Evolutionary conservation across 2,113 vertebrate species (phyloP), one percentile per base, ranked within the genome.

Genomic region (Hystrix brachyura): DNA sequence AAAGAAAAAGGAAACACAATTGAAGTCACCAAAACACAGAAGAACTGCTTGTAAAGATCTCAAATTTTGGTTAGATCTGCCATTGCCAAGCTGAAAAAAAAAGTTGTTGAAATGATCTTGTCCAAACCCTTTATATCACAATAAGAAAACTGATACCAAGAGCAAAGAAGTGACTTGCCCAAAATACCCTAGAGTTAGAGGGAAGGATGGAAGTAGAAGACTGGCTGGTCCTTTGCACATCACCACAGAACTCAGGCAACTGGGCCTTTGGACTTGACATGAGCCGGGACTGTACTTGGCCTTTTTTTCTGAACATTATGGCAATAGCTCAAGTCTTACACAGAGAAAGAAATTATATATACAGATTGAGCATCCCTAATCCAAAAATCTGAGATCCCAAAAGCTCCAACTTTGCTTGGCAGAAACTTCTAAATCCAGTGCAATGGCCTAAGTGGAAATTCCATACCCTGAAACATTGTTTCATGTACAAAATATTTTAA

Each of bases 41-140:
- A 78, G 4, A 65, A 34, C 21, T 92, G 27, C 93, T 89, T 57
- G 74, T 78, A 69, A 93, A 67, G 59, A 76, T 87, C 59, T 96
- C 57, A 81, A 64, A 80, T 83, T 89, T 94, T 79, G 64, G 6
- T 48, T 87, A 83, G 32, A 87, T 27, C 48, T 86, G 89, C 65
- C 87, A 79, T 69, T 53, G 17, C 29, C 32, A 67, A 78, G 15
- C 14, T 69, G 80, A 81, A 80, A 85, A 97, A 79, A 32, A 14
- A 87, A 71, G 15, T 43, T 65, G 7, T 32, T 67, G 32, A 74
- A 5, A 21, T 76, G 21, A 74, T 51, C 48, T 85, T 94, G 51
- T 72, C 19, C 51, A 85, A 94, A 72, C 1, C 8, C 23, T 76
- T 81, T 23, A 21, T 55, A 79, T 80, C 38, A 9, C 29, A 21